Percentiles rank a stretch among this genome's conserved stretches.
phyloP scores from a whole-genome alignment of 2,797 vertebrate species.

The Mareca penelope region DNA sequence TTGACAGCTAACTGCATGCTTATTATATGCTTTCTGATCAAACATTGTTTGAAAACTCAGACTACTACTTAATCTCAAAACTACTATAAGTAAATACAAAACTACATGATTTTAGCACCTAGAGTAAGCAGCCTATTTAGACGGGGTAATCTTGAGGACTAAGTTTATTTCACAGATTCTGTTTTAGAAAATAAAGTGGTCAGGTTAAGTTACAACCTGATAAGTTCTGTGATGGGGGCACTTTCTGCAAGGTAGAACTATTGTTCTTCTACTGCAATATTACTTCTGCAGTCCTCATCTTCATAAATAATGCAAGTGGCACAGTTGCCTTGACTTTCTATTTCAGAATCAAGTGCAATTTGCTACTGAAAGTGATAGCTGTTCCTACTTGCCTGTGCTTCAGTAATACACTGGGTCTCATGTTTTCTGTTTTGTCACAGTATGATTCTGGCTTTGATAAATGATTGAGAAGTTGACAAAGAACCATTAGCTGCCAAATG shows the following conservation, averaged over 20 bases:
- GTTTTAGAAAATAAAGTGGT: not conserved
- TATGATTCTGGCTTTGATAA: slow-evolving; percentile 98
- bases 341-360: not conserved
- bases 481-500: slow-evolving; percentile 70
- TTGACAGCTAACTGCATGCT: not conserved
- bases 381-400: not conserved
- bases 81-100: not conserved
- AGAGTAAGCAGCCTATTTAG: not conserved
- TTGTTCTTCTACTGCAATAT: not conserved
- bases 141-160: not conserved
- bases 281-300: not conserved
- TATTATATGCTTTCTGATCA: not conserved
- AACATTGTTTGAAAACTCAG: not conserved
- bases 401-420: slow-evolving; percentile 29
- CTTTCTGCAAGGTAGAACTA: not conserved
- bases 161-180: not conserved
- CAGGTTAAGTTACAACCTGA: not conserved
- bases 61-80: not conserved
- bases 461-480: slow-evolving; percentile 83
- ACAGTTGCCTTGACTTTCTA: not conserved
- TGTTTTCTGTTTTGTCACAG: slow-evolving; percentile 80
- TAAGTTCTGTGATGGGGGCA: not conserved
- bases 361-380: not conserved
- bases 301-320: not conserved
- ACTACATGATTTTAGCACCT: not conserved